Evolutionary conservation across 1,140 invertebrate species (phyloP).

Genomic region (Thrips palmi): DNA sequence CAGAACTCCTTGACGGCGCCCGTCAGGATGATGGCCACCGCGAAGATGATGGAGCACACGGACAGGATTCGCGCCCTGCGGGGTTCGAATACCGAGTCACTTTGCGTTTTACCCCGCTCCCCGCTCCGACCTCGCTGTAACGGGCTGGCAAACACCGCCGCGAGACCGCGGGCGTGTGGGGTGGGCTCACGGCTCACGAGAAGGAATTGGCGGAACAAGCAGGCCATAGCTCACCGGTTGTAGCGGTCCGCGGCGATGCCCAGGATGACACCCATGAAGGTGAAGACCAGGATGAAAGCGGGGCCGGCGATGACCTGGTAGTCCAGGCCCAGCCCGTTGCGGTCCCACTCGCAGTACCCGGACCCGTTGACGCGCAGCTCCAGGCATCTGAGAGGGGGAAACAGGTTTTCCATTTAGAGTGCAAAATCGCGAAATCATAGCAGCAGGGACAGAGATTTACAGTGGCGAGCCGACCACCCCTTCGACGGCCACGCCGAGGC

Average conservation of each 20-base stretch:
- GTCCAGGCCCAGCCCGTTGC: slow-evolving; percentile 77
- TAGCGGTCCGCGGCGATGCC: slow-evolving; percentile 69
- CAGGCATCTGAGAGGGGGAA: slow-evolving; percentile 33
- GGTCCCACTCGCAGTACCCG: slow-evolving; percentile 72
- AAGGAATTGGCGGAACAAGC: too few relatives aligned
- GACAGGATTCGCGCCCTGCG: slow-evolving; percentile 56
- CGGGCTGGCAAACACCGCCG: neutral
- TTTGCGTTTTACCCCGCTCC: neutral
- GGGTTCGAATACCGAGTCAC: slow-evolving; percentile 15
- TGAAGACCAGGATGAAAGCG: slow-evolving; percentile 79
- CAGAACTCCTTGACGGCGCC: slow-evolving; percentile 72
- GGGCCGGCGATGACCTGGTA: slow-evolving; percentile 86
- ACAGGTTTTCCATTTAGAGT: slow-evolving; percentile 5
- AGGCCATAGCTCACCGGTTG: slow-evolving; percentile 27
- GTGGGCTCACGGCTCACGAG: neutral
- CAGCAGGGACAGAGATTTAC: too few relatives aligned
- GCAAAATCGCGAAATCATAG: neutral
- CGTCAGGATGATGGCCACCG: slow-evolving; percentile 62
- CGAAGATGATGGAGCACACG: slow-evolving; percentile 60
- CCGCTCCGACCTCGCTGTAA: neutral
- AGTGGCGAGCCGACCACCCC: too few relatives aligned
- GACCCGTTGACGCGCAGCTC: slow-evolving; percentile 45
- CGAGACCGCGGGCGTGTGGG: neutral
- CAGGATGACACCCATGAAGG: slow-evolving; percentile 64
- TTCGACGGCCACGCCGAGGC: too few relatives aligned